Evolutionary conservation across 2,113 vertebrate species (phyloP), one percentile per base, ranked within the genome.

Genomic region (Strix aluco): DNA sequence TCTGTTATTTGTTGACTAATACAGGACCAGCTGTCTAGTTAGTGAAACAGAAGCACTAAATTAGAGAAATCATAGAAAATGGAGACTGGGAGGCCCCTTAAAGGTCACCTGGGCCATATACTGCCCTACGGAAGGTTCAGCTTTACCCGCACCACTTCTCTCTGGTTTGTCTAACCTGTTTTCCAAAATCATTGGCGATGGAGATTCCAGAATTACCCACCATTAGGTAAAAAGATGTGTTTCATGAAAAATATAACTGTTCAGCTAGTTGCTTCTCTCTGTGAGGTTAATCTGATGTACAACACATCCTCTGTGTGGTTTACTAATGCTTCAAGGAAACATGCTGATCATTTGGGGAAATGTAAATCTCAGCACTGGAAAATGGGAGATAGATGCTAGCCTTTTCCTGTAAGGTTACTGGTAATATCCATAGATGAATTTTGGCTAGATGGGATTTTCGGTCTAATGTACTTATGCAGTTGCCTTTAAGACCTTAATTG

Each of bases 401-500:
- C 23, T 81, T 61, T 59, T 13, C 69, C 82, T 63, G n/a, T 46
- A 36, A 74, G 72, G 18, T 42, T 86, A 5, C 2, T 72, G 44
- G 61, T 19, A 69, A 44, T 23, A 22, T 38, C 54, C 29, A 40
- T 0, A 10, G 58, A 6, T 58, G 17, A n/a, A 63, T 93, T 96
- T 84, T 90, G 20, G 42, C 71, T 81, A 16, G 46, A 15, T 58
- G 51, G 27, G 30, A 15, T 44, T 81, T 94, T 67, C 34, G 59
- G n/a, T 52, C 7, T 72, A 14, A 66, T 25, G 23, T 29, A 14
- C 3, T 79, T 52, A 19, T 0, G 27, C 1, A 0, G 49, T 11
- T 92, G 21, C 25, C 49, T 80, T 88, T 67, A 55, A 84, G 40
- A 74, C 10, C 22, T 54, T 42, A 59, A 52, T 20, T 74, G 55